Base-by-base conservation (phyloP, 2,113 vertebrate genomes). In the Leucoraja erinaceus region DNA sequence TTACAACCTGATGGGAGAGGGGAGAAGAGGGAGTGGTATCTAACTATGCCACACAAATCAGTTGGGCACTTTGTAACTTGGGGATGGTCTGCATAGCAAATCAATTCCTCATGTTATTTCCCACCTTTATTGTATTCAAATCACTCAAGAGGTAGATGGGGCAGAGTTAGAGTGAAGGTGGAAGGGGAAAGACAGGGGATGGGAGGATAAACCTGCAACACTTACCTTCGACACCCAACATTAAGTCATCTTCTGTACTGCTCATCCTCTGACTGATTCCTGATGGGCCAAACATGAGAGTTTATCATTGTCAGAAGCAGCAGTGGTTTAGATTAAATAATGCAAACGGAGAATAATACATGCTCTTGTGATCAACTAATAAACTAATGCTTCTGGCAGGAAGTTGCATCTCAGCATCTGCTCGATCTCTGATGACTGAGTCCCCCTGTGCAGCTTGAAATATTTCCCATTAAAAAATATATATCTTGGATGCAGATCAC, bases 161-260 rank as follows among this genome's bases (percentile, higher is more conserved):
- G 6, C 59, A 88, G 83, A 12, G 4, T 5, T 6, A 12, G 78
- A 31, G 0, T 56, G 12, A 59, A 18, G 28, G 4, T 8, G 83
- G 1, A 63, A 28, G 14, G n/a, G 83, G 31, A 63, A 0, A 31
- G 4, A 5, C 31, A 63, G 79, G 79, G 6, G 22, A n/a, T 4
- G 28, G 12, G 8, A n/a, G 63, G 12, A 18, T 88, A 88, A 88
- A 4, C 31, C 6, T 31, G 56, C 66, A 74, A 31, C 63, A 38
- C 75, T 88, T 81, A 94, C 93, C 93, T 94, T 94, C 93, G 25
- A 94, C 92, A 4, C 93, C 93, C 83, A 94, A 74, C 74, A 90
- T 86, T 83, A 94, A 78, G 38, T 94, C 93, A 94, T 94, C 93
- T 91, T 94, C 93, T 3, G 61, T 11, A 16, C 93, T 94, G 84